Percentiles rank a stretch among this genome's conserved stretches.
Evolutionary conservation across 2,797 vertebrate genomes (phyloP).

Genomic region (Heterohyrax brucei): DNA sequence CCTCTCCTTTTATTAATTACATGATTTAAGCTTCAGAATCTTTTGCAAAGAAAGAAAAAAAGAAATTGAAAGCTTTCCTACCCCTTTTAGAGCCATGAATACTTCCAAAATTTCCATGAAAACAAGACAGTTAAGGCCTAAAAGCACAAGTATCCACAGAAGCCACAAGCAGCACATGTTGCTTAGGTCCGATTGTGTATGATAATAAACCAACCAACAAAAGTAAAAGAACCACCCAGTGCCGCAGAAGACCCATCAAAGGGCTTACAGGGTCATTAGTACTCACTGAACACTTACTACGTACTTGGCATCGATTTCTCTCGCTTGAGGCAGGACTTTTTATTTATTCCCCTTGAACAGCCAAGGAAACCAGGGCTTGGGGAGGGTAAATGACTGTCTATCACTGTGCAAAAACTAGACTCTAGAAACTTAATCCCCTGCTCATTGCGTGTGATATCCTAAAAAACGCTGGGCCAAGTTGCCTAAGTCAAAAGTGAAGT

Average conservation of each 20-base stretch:
- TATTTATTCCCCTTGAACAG: background rate
- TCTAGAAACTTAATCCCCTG: background rate
- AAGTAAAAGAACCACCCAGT: background rate
- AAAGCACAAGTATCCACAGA: constrained; percentile 51
- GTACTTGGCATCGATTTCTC: background rate
- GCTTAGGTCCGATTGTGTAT: background rate
- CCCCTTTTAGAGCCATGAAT: constrained; percentile 66
- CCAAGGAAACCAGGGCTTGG: background rate
- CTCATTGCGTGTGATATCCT: background rate
- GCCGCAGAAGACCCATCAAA: background rate
- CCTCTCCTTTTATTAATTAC: constrained; percentile 81
- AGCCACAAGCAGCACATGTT: background rate
- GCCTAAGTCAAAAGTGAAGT: constrained; percentile 6
- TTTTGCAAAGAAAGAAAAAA: constrained; percentile 71
- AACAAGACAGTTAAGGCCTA: background rate
- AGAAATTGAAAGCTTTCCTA: constrained; percentile 67
- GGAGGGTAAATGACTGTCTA: background rate
- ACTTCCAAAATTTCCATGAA: constrained; percentile 77
- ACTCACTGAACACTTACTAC: background rate
- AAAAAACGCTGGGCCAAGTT: background rate
- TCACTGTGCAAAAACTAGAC: background rate
- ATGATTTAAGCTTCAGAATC: constrained; percentile 73
- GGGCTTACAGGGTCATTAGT: background rate
- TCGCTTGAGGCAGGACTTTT: background rate
- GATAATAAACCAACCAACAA: constrained; percentile 36